Conservation (phyloP, 2,113 vertebrate genomes). For the Burhinus oedicnemus region DNA sequence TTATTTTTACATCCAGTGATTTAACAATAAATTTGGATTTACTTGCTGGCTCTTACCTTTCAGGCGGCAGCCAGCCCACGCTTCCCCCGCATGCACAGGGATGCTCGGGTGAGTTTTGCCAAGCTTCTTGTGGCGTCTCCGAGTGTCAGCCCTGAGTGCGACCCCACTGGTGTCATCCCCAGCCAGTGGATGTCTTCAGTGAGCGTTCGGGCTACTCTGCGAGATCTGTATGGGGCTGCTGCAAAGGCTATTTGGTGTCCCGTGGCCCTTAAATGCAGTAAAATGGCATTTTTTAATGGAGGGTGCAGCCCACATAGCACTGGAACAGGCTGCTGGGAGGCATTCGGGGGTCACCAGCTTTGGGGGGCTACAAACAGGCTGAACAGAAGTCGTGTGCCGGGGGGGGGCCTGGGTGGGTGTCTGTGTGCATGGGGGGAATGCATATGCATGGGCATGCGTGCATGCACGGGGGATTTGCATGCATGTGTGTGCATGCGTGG, state of each 20-base stretch:
- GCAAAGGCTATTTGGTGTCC: background rate
- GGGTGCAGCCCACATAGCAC: background rate
- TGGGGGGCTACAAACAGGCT: background rate
- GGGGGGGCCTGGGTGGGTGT: background rate
- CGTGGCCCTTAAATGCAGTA: background rate
- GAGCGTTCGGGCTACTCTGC: background rate
- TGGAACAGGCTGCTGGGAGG: background rate
- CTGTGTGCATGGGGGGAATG: no score
- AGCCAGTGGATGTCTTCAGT: background rate
- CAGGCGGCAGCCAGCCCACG: background rate
- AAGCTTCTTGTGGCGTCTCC: background rate
- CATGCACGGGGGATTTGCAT: no score
- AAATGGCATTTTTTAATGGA: background rate
- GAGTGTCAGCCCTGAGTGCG: fast-evolving
- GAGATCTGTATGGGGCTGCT: fast-evolving
- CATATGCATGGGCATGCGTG: no score
- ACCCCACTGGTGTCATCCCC: background rate
- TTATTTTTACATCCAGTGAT: slow-evolving; percentile 34
- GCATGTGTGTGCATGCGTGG: no score
- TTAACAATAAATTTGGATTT: slow-evolving; percentile 29
- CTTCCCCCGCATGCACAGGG: background rate
- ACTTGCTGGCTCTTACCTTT: background rate
- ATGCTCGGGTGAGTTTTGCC: background rate
- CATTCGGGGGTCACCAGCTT: fast-evolving
- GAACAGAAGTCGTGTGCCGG: background rate